These are phyloP conservation scores for Gasterosteus nipponicus DNA, from an alignment of 2,113 vertebrate genomes.

Conservation along the genomic window DNA sequence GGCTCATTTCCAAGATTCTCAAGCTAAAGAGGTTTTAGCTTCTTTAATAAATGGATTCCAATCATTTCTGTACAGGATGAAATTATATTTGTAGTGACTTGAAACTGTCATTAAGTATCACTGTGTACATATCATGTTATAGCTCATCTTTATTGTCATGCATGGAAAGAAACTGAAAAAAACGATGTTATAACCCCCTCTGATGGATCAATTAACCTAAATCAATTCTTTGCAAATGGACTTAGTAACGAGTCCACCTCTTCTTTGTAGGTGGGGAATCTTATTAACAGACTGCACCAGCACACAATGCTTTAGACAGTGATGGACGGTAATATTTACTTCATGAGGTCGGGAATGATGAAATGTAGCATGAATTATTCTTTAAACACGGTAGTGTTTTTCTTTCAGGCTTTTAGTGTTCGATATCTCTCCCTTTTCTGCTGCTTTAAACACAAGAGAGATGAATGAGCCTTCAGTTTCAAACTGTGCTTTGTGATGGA, in stretches of 20 bases:
- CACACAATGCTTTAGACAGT: not conserved
- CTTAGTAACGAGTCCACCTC: not conserved
- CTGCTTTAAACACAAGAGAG: constrained; percentile 5
- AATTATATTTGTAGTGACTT: not conserved
- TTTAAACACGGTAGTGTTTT: not conserved
- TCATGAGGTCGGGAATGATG: not conserved
- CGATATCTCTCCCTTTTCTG: not conserved
- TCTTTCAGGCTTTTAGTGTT: constrained; percentile 11
- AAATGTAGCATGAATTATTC: not conserved
- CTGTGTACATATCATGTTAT: not conserved
- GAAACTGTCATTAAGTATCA: not conserved
- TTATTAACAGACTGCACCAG: not conserved
- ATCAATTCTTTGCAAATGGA: not conserved
- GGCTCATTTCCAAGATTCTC: not conserved
- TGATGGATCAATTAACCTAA: not conserved
- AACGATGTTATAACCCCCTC: not conserved
- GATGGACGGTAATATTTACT: not conserved
- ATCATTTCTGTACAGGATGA: not conserved
- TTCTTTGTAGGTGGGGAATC: not conserved
- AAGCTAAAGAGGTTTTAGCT: not conserved
- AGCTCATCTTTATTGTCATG: not conserved
- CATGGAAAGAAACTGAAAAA: not conserved
- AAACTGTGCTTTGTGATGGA: constrained; percentile 24
- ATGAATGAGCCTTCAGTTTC: constrained; percentile 7
- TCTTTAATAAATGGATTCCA: not conserved